phyloP scores from a whole-genome alignment of 2,113 vertebrate genomes.

The Rhombomys opimus region DNA sequence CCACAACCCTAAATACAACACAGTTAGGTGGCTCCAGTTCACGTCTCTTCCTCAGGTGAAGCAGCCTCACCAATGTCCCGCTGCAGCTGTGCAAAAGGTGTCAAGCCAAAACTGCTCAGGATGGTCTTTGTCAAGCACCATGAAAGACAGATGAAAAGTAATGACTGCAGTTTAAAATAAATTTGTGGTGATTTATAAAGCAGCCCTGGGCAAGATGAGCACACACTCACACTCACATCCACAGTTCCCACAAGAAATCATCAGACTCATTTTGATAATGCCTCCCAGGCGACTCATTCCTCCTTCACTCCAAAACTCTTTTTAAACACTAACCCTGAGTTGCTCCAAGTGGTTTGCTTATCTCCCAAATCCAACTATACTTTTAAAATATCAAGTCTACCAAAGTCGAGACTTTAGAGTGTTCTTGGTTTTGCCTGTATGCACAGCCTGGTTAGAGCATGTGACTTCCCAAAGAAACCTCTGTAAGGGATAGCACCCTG shows the following conservation, averaged over 20 bases:
- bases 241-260: fast-evolving
- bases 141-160: neutral
- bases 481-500: neutral
- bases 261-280: neutral
- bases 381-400: neutral
- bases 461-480: fast-evolving
- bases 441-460: no score
- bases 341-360: neutral
- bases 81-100: neutral
- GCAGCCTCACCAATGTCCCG: neutral
- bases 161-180: neutral
- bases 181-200: no score
- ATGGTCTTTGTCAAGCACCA: neutral
- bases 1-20: fast-evolving
- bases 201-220: neutral
- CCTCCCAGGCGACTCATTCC: neutral
- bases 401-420: neutral
- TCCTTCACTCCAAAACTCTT: neutral
- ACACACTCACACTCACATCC: no score
- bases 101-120: neutral
- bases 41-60: neutral
- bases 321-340: neutral
- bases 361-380: neutral
- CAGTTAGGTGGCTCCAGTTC: neutral
- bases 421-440: neutral